Evolutionary conservation across 64 coral and sea anemone species (phyloP), one percentile per base, ranked within the genome.

Genomic region (Montipora efflorescens): DNA sequence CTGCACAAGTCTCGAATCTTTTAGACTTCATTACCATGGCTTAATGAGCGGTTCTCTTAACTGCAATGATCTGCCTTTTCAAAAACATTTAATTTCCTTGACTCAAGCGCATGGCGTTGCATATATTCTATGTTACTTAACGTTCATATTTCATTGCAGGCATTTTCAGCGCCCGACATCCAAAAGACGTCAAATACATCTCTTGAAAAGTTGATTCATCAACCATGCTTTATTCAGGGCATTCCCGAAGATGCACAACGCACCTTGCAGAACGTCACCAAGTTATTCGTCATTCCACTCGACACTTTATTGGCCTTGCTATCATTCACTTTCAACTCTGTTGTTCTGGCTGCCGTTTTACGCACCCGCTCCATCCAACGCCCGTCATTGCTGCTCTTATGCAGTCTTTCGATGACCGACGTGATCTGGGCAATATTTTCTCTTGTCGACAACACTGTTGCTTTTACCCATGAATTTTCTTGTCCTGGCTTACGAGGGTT

Each of bases 401-500:
- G 79, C 20, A 81, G 52, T 14, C 52, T 81, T 3, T 81, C 79
- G 11, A 81, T 28, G 13, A 81, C n/a, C 55, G 79, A 81, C 79
- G 8, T 59, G 79, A n/a, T 81, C 19, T 81, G 79, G 79, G 79
- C 53, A 57, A 57, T 57, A 8, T 0, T 57, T 6, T 57, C 53
- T 57, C 7, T 11, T 57, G 11, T 57, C 53, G 50, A 25, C 53
- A 11, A 15, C 50, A 81, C 18, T 7, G 20, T 21, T 1, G n/a
- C 6, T 12, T 58, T 23, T 81, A 14, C 22, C 0, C 6, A 11
- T 81, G 22, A 25, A 81, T 9, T 12, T 1, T 11, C 59, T 9
- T 81, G 79, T 19, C 79, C 51, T 12, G 22, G 23, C 21, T 2
- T 10, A 81, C 36, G 3, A 5, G 8, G n/a, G 0, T 36, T 36